Evolutionary conservation across 2,113 vertebrate genomes (phyloP).

Genomic region (Sigmodon hispidus): DNA sequence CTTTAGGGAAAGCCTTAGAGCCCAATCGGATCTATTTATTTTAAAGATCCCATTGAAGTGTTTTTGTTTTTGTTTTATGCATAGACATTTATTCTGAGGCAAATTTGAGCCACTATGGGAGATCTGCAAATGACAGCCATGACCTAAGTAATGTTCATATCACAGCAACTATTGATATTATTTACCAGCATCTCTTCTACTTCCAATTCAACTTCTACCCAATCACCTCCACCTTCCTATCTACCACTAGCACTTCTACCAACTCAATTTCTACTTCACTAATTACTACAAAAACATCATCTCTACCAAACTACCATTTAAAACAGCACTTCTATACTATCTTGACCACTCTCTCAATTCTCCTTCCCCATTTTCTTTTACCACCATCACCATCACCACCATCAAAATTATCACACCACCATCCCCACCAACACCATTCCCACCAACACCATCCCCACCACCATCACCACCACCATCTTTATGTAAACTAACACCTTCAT

Average conservation of each 20-base stretch:
- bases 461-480: not conserved
- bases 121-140: not conserved
- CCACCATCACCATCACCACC: not conserved
- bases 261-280: not conserved
- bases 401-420: no score
- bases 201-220: no score
- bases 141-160: not conserved
- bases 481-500: not conserved
- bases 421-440: not conserved
- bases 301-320: not conserved
- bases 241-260: fast-evolving
- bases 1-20: slow-evolving; percentile 63
- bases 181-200: not conserved
- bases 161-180: not conserved
- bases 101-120: not conserved
- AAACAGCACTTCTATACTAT: not conserved
- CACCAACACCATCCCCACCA: not conserved
- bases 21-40: slow-evolving; percentile 63
- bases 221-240: not conserved
- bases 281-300: not conserved
- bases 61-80: slow-evolving; percentile 16
- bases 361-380: not conserved
- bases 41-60: slow-evolving; percentile 56
- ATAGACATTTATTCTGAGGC: slow-evolving; percentile 51
- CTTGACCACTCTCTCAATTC: fast-evolving